These are phyloP conservation scores for Panulirus ornatus DNA, from an alignment of 1,140 invertebrate species.

Conservation along the genomic window DNA sequence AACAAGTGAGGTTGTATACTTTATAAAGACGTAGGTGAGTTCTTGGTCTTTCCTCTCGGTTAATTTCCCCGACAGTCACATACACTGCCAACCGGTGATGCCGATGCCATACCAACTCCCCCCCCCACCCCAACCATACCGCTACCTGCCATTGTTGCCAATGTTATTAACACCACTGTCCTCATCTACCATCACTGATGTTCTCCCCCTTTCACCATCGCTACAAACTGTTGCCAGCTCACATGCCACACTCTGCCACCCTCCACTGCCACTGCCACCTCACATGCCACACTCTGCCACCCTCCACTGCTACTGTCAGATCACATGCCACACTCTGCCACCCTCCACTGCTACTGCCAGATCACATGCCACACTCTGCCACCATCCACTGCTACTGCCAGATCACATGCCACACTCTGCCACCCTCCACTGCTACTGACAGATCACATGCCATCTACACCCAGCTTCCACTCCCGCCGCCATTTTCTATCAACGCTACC, in stretches of 20 bases:
- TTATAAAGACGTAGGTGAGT: too few species aligned
- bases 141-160: background rate
- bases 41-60: too few species aligned
- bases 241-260: background rate
- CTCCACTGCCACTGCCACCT: background rate
- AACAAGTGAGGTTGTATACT: too few species aligned
- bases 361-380: background rate
- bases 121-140: too few species aligned
- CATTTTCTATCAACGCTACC: background rate
- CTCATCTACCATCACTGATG: background rate
- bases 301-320: background rate
- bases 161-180: background rate
- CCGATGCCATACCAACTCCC: too few species aligned
- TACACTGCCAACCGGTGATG: too few species aligned
- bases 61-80: too few species aligned
- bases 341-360: background rate
- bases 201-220: background rate
- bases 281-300: background rate
- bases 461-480: background rate
- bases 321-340: conserved; percentile 2
- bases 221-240: too few species aligned
- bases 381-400: background rate
- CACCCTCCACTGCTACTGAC: background rate
- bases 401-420: background rate
- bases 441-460: background rate